phyloP scores from a whole-genome alignment of 2,797 vertebrate genomes.

The Sardinella longiceps region DNA sequence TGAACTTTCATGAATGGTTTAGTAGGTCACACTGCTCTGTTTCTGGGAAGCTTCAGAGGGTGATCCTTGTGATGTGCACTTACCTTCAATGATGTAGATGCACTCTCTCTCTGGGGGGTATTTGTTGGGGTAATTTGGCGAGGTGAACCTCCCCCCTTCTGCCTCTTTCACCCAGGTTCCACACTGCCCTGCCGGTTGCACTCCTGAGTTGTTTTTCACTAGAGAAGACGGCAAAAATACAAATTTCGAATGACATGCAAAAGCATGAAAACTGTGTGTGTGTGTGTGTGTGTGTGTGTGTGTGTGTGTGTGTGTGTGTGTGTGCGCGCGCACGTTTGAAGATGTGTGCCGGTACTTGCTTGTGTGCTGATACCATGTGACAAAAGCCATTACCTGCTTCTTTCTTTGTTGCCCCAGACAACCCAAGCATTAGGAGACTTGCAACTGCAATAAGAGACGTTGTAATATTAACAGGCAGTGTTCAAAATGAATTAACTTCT shows the following conservation, averaged over 20 bases:
- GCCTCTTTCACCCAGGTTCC: constrained; percentile 96
- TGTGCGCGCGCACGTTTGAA: background rate
- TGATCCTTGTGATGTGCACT: constrained; percentile 43
- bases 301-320: constrained; percentile 16
- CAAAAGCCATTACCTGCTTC: constrained; percentile 84
- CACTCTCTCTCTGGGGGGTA: constrained; percentile 97
- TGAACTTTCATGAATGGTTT: background rate
- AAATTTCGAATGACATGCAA: background rate
- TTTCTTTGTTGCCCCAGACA: constrained; percentile 95
- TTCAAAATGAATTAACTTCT: background rate
- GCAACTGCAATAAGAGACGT: constrained; percentile 83
- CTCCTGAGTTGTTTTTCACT: constrained; percentile 93
- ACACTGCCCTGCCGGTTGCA: constrained; percentile 94
- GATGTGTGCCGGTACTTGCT: background rate
- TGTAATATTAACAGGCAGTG: background rate
- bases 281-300: background rate
- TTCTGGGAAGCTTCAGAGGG: background rate
- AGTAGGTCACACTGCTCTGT: background rate
- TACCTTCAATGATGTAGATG: constrained; percentile 99
- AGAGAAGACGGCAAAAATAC: constrained; percentile 17
- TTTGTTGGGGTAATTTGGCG: constrained; percentile 98
- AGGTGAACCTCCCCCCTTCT: constrained; percentile 95
- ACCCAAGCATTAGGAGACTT: constrained; percentile 97
- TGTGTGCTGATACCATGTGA: constrained; percentile 25
- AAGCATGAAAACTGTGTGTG: background rate